Evolutionary conservation across 2,113 vertebrate species (phyloP).

Genomic region (Psephotus haematonotus): DNA sequence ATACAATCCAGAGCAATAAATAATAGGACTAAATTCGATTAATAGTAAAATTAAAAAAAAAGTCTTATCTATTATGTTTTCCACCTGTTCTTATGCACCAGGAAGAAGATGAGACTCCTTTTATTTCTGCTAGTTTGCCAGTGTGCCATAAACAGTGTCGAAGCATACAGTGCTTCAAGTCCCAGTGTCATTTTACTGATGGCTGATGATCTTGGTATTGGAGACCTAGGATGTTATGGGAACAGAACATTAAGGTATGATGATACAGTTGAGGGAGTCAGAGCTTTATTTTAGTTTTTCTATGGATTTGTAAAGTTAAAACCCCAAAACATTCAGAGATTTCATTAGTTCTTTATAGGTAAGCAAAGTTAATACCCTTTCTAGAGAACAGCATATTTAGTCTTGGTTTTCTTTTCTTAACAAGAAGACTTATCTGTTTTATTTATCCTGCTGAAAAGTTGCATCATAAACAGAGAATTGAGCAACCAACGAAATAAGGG

Average conservation of each 20-base stretch:
- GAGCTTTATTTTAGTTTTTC: neutral
- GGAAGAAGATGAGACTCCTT: conserved; percentile 72
- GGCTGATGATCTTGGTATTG: conserved; percentile 91
- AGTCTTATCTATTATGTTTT: neutral
- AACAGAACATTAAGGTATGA: conserved; percentile 87
- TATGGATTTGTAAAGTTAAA: neutral
- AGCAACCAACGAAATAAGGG: neutral
- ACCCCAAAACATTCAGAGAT: neutral
- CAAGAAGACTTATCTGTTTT: neutral
- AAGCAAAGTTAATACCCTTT: neutral
- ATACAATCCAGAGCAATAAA: neutral
- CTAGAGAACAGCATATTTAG: neutral
- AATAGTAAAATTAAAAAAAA: neutral
- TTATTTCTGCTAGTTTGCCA: conserved; percentile 38
- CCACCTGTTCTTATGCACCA: neutral
- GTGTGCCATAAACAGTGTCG: neutral
- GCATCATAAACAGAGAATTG: neutral
- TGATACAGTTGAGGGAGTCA: neutral
- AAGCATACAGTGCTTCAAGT: neutral
- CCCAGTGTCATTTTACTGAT: conserved; percentile 85
- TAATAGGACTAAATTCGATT: neutral
- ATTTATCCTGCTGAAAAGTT: neutral
- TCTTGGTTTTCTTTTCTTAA: neutral
- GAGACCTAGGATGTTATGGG: conserved; percentile 89
- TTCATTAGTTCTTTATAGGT: neutral